Conservation (phyloP, 2,888 invertebrate genomes). For the Alcis repandata region DNA sequence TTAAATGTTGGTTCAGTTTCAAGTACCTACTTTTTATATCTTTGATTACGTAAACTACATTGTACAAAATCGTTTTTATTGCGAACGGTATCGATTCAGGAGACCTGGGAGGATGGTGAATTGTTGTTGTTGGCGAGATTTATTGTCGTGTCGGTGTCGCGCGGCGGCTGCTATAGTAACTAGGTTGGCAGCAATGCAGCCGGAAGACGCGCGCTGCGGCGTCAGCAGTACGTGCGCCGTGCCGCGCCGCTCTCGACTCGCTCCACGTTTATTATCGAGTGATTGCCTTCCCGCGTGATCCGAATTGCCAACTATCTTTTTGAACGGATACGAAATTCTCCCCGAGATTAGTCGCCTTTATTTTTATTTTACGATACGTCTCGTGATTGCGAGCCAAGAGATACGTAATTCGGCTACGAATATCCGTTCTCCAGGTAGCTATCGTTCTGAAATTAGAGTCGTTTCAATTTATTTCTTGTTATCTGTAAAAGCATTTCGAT, state of each 20-base stretch:
- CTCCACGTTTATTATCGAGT: slow-evolving; percentile 83
- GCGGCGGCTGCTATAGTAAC: slow-evolving; percentile 49
- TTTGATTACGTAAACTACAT: not conserved
- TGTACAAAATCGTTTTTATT: slow-evolving; percentile 12
- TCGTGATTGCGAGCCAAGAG: slow-evolving; percentile 50
- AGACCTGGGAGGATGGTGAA: slow-evolving; percentile 43
- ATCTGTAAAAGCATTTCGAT: slow-evolving; percentile 31
- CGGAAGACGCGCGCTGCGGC: slow-evolving; percentile 56
- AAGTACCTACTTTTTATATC: slow-evolving; percentile 4
- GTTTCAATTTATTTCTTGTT: slow-evolving; percentile 36
- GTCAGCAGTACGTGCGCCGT: slow-evolving; percentile 77
- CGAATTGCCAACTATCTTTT: slow-evolving; percentile 77
- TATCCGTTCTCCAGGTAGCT: slow-evolving; percentile 35
- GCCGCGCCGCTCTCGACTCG: slow-evolving; percentile 71
- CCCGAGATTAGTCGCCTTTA: slow-evolving; percentile 72
- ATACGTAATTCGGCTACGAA: slow-evolving; percentile 38
- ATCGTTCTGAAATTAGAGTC: slow-evolving; percentile 35
- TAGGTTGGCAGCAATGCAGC: slow-evolving; percentile 62
- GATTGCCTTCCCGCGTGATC: slow-evolving; percentile 84
- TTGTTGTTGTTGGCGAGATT: slow-evolving; percentile 54
- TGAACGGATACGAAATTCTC: slow-evolving; percentile 68
- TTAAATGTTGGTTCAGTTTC: not conserved
- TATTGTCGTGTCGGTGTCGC: slow-evolving; percentile 50
- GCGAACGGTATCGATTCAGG: slow-evolving; percentile 16
- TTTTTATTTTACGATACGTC: slow-evolving; percentile 66